Evolutionary conservation across 2,797 vertebrate genomes (phyloP).

Genomic region (Anguilla pacifica): DNA sequence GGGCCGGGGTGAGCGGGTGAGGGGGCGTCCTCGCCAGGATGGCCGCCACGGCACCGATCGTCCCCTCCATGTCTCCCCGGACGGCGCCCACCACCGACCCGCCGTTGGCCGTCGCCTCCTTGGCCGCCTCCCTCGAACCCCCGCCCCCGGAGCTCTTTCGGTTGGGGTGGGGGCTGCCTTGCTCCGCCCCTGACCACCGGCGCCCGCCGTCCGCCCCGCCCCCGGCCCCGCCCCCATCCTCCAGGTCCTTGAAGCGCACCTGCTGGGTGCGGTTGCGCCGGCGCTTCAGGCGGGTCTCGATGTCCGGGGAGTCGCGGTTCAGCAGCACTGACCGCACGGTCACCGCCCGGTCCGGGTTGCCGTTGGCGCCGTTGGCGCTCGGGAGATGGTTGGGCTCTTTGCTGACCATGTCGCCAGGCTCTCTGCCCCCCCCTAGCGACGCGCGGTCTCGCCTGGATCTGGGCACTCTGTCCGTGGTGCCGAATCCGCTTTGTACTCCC

Average conservation of each 20-base stretch:
- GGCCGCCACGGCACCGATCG: conserved; percentile 74
- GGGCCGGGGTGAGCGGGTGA: conserved; percentile 74
- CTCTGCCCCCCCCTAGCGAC: conserved; percentile 59
- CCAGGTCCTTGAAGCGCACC: conserved; percentile 84
- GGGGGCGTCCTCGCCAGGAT: conserved; percentile 75
- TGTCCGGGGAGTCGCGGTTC: conserved; percentile 79
- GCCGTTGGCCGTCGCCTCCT: conserved; percentile 59
- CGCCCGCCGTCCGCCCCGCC: conserved; percentile 56
- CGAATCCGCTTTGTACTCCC: neutral
- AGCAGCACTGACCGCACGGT: conserved; percentile 83
- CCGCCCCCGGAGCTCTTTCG: conserved; percentile 55
- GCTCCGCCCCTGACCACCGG: conserved; percentile 58
- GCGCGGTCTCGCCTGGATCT: conserved; percentile 57
- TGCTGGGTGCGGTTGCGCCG: conserved; percentile 81
- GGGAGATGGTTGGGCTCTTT: conserved; percentile 74
- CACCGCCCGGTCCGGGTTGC: conserved; percentile 76
- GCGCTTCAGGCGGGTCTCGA: conserved; percentile 77
- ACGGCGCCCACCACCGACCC: conserved; percentile 75
- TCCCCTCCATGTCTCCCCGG: conserved; percentile 75
- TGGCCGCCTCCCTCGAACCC: conserved; percentile 49
- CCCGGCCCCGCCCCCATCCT: conserved; percentile 69
- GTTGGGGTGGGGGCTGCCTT: conserved; percentile 67
- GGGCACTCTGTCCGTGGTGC: conserved; percentile 35
- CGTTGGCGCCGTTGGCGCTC: conserved; percentile 64
- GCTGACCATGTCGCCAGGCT: conserved; percentile 76